These are phyloP conservation scores for Porites australiensis DNA, from an alignment of 64 coral and sea anemone species.

Conservation along the genomic window DNA sequence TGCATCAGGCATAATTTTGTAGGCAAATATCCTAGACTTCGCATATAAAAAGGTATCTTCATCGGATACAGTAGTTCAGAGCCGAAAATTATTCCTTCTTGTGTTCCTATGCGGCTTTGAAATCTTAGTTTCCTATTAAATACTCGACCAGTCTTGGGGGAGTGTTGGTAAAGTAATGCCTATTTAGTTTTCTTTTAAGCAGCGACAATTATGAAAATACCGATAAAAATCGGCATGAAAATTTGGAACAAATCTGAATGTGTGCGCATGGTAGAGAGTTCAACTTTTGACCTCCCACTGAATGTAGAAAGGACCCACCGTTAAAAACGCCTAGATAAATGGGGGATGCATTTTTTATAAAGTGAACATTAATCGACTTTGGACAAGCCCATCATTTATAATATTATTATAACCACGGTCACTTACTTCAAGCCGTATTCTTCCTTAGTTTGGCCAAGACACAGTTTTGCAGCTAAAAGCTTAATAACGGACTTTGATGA, in stretches of 20 bases:
- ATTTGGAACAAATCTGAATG: too few relatives aligned
- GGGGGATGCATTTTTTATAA: background rate
- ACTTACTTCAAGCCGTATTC: constrained; percentile 15
- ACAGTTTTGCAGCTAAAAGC: background rate
- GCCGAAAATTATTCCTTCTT: background rate
- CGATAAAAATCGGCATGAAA: too few relatives aligned
- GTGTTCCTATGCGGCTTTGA: too few relatives aligned
- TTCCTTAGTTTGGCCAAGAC: background rate
- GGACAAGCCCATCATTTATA: background rate
- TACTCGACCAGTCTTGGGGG: too few relatives aligned
- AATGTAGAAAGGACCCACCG: background rate
- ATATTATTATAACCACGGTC: background rate
- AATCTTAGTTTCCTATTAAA: too few relatives aligned
- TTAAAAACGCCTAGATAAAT: background rate
- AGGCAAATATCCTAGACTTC: too few relatives aligned
- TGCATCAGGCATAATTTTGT: too few relatives aligned
- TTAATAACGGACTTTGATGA: constrained; percentile 26
- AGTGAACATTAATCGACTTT: constrained; percentile 6
- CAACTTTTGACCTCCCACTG: background rate
- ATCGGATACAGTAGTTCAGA: too few relatives aligned
- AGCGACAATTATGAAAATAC: too few relatives aligned
- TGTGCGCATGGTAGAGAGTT: background rate
- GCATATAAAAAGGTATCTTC: too few relatives aligned
- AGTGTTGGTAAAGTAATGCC: too few relatives aligned
- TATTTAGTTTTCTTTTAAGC: too few relatives aligned